Evolutionary conservation across 2,797 vertebrate species (phyloP).

Genomic region (Masticophis lateralis): DNA sequence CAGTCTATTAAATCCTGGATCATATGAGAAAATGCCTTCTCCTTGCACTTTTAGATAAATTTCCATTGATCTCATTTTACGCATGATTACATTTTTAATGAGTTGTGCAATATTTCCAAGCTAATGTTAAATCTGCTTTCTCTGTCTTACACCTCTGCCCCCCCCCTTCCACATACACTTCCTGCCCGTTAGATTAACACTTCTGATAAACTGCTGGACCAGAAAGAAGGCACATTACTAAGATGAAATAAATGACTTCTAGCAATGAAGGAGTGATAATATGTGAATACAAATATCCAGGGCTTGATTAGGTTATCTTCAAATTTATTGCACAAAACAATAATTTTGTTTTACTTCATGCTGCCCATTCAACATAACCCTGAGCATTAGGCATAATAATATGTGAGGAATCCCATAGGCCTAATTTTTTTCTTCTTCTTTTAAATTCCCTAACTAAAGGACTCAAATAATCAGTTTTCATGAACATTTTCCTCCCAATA

Average conservation of each 20-base stretch:
- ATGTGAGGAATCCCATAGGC: not conserved
- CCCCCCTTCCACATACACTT: conserved; percentile 58
- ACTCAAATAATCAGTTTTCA: not conserved
- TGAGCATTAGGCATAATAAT: not conserved
- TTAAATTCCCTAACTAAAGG: conserved; percentile 29
- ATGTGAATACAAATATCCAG: conserved; percentile 71
- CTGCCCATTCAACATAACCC: conserved; percentile 46
- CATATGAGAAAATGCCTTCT: conserved; percentile 83
- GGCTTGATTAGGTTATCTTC: conserved; percentile 70
- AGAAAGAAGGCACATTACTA: conserved; percentile 72
- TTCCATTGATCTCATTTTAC: conserved; percentile 95
- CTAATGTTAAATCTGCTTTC: conserved; percentile 85
- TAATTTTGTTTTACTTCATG: conserved; percentile 57
- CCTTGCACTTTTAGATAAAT: conserved; percentile 85
- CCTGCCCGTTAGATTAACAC: conserved; percentile 80
- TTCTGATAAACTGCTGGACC: conserved; percentile 83
- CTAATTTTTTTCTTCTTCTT: not conserved
- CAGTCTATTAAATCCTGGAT: conserved; percentile 89
- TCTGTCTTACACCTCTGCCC: conserved; percentile 60
- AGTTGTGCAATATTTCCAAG: conserved; percentile 86
- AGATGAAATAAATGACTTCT: conserved; percentile 78
- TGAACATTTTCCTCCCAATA: conserved; percentile 11
- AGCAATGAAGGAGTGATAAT: conserved; percentile 64
- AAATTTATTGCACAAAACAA: conserved; percentile 68
- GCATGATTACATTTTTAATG: conserved; percentile 96